phyloP scores from a whole-genome alignment of 2,797 vertebrate genomes.

The Anableps anableps region DNA sequence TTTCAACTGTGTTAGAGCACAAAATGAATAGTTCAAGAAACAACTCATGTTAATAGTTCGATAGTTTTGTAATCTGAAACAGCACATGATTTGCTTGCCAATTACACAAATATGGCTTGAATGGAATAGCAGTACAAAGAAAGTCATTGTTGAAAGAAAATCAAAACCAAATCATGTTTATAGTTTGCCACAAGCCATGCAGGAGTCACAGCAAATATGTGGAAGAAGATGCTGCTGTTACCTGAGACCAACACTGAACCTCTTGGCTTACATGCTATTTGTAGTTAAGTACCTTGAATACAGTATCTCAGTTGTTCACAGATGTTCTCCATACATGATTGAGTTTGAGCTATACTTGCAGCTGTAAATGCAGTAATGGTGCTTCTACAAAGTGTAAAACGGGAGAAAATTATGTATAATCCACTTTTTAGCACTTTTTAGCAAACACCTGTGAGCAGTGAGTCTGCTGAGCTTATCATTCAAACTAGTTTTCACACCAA shows the following conservation, averaged over 20 bases:
- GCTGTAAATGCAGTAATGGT: neutral
- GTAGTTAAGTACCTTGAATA: neutral
- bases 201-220: neutral
- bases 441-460: too few species aligned
- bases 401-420: too few species aligned
- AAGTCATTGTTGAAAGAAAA: neutral
- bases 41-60: neutral
- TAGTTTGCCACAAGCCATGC: neutral
- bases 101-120: neutral
- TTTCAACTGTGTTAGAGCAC: conserved; percentile 3
- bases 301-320: neutral
- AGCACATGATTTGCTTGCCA: neutral
- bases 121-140: neutral
- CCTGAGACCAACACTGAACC: neutral
- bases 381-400: neutral
- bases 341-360: neutral
- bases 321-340: neutral
- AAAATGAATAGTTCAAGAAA: neutral
- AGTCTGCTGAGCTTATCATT: too few species aligned
- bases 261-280: neutral
- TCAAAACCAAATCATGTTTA: neutral
- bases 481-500: too few species aligned
- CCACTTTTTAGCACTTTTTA: too few species aligned
- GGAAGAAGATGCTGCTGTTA: neutral
- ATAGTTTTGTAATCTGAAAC: neutral